Conservation (phyloP, 2,113 vertebrate genomes). For the Syrmaticus mikado region DNA sequence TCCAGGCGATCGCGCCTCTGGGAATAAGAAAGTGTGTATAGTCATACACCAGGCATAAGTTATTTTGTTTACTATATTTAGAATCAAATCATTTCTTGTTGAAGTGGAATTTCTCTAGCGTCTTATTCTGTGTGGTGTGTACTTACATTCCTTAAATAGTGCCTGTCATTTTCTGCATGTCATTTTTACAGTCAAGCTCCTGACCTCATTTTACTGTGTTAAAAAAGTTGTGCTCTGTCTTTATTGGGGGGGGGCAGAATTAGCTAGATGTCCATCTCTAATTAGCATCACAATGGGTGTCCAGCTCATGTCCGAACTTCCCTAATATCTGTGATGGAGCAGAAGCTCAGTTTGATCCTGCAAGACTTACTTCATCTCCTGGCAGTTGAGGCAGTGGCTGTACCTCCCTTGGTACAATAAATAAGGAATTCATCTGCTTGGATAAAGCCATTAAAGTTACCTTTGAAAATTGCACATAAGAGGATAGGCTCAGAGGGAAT, state of each 20-base stretch:
- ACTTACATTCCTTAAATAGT: not conserved
- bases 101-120: not conserved
- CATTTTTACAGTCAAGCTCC: not conserved
- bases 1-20: not conserved
- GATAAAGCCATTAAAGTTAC: not conserved
- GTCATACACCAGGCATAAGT: not conserved
- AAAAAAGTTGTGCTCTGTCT: not conserved
- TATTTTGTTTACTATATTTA: not conserved
- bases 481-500: not conserved
- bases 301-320: not conserved
- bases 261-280: not conserved
- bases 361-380: not conserved
- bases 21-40: not conserved
- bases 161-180: not conserved
- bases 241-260: rapidly evolving
- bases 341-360: not conserved
- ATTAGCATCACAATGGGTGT: not conserved
- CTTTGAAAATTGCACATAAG: not conserved
- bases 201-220: not conserved
- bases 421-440: not conserved
- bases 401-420: not conserved
- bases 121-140: not conserved
- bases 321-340: rapidly evolving
- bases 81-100: not conserved
- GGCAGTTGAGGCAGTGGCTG: rapidly evolving